Evolutionary conservation across 1,140 invertebrate species (phyloP).

Genomic region (Scaptomyza pallida): DNA sequence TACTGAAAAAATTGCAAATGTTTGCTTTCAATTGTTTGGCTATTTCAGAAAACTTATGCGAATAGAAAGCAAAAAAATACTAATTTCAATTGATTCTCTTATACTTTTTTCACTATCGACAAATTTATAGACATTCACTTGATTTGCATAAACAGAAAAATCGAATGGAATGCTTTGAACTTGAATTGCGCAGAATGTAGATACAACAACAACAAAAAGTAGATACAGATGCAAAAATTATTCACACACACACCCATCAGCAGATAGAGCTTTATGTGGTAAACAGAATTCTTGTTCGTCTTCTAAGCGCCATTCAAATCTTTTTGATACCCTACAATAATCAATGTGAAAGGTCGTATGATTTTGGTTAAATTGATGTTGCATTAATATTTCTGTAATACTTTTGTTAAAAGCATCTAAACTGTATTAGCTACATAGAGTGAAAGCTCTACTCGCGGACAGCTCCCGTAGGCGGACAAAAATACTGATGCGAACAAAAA

Average conservation of each 20-base stretch:
- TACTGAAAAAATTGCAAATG: conserved; percentile 21
- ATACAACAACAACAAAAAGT: conserved; percentile 5
- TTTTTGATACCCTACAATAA: conserved; percentile 11
- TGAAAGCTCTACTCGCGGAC: too few species aligned
- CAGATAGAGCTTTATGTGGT: neutral
- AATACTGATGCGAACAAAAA: too few species aligned
- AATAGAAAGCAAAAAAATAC: conserved; percentile 2
- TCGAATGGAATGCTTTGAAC: conserved; percentile 27
- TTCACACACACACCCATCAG: neutral
- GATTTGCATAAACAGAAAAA: conserved; percentile 20
- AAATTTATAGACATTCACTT: conserved; percentile 15
- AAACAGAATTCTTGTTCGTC: conserved; percentile 7
- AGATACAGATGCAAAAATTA: neutral
- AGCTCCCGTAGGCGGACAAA: too few species aligned
- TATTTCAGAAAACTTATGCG: neutral
- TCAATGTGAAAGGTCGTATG: too few species aligned
- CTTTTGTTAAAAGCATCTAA: too few species aligned
- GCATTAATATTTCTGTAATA: too few species aligned
- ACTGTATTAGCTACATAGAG: too few species aligned
- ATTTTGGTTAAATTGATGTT: too few species aligned
- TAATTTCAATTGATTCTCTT: conserved; percentile 16
- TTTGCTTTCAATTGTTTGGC: conserved; percentile 1
- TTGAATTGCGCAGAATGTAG: conserved; percentile 35
- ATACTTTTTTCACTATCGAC: neutral
- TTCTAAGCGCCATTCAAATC: conserved; percentile 38